Conservation (phyloP, 2,888 invertebrate species). For the Diarsia brunnea region DNA sequence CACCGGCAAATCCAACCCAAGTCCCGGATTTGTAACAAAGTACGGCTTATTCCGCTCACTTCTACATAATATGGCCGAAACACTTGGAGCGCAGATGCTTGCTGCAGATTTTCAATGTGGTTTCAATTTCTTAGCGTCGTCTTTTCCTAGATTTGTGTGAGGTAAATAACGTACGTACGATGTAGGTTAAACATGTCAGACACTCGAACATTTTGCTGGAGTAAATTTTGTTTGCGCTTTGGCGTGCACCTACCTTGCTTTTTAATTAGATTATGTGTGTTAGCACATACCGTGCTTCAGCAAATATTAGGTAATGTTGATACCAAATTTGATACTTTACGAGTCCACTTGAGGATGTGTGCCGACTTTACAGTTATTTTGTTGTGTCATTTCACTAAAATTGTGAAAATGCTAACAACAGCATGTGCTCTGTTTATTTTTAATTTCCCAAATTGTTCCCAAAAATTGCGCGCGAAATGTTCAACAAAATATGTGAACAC, state of each 20-base stretch:
- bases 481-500: slow-evolving; percentile 46
- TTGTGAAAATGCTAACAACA: slow-evolving; percentile 28
- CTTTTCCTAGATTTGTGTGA: slow-evolving; percentile 64
- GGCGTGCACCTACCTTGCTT: slow-evolving; percentile 32
- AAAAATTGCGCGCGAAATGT: slow-evolving; percentile 39
- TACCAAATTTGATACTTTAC: not conserved
- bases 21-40: slow-evolving; percentile 88
- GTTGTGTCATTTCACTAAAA: slow-evolving; percentile 31
- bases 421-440: slow-evolving; percentile 52
- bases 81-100: slow-evolving; percentile 79
- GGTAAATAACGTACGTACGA: slow-evolving; percentile 60
- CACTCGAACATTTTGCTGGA: slow-evolving; percentile 44
- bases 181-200: slow-evolving; percentile 52
- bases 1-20: slow-evolving; percentile 85
- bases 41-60: slow-evolving; percentile 83
- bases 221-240: slow-evolving; percentile 46
- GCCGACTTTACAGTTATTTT: not conserved
- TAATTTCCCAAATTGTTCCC: slow-evolving; percentile 50
- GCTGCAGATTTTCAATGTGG: slow-evolving; percentile 81
- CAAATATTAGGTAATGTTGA: slow-evolving; percentile 6
- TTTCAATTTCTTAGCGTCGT: slow-evolving; percentile 76
- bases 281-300: not conserved
- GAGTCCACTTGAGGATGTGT: not conserved
- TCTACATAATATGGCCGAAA: slow-evolving; percentile 83
- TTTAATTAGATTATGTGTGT: slow-evolving; percentile 50